Evolutionary conservation across 1,140 invertebrate species (phyloP).

Genomic region (Eupristina koningsbergeri): DNA sequence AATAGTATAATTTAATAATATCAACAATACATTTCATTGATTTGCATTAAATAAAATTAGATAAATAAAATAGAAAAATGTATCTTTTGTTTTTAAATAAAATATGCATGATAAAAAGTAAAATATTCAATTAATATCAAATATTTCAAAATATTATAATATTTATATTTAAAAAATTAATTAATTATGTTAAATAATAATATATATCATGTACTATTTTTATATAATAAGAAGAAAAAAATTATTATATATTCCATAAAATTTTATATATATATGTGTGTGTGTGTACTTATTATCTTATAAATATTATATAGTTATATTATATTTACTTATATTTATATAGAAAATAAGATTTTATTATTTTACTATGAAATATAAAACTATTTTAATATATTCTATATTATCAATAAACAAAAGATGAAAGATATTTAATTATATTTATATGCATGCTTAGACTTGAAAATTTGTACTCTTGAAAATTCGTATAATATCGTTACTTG

Average conservation of each 20-base stretch:
- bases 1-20: neutral
- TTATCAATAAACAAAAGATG: neutral
- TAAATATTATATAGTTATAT: neutral
- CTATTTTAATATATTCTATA: neutral
- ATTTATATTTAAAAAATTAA: neutral
- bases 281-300: no score
- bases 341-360: neutral
- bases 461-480: constrained; percentile 15
- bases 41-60: neutral
- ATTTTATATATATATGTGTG: no score
- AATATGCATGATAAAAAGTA: constrained; percentile 7
- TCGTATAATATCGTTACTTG: constrained; percentile 26
- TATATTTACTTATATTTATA: neutral
- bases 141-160: neutral
- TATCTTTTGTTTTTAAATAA: neutral
- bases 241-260: no score
- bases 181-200: no score
- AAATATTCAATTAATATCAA: neutral
- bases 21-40: neutral
- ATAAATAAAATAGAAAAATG: neutral
- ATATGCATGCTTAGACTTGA: constrained; percentile 42
- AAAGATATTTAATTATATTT: constrained; percentile 12
- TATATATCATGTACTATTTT: no score
- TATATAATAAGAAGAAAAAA: no score
- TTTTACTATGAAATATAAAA: neutral